Conservation (phyloP, 2,797 vertebrate species). For the Enteromius afrohamiltoni region DNA sequence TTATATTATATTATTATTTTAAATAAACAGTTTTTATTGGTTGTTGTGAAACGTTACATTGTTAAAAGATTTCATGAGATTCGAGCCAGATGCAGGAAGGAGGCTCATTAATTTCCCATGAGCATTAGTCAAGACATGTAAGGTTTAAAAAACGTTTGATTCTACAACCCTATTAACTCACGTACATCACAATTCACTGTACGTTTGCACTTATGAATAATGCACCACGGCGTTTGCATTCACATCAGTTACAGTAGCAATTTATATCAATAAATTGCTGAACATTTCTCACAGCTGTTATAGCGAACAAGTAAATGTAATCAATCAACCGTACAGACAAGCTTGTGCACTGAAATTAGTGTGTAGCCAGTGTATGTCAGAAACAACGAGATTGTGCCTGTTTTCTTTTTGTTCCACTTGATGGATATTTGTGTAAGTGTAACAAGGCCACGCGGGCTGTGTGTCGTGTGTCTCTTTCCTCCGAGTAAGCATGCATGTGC, state of each 20-base stretch:
- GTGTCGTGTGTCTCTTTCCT: slow-evolving; percentile 15
- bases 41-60: neutral
- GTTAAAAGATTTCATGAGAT: neutral
- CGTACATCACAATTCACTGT: neutral
- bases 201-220: slow-evolving; percentile 12
- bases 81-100: neutral
- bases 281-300: slow-evolving; percentile 27
- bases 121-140: neutral
- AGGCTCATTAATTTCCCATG: neutral
- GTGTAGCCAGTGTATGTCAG: neutral
- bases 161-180: slow-evolving; percentile 13
- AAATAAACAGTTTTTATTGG: neutral
- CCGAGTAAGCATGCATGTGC: slow-evolving; percentile 10
- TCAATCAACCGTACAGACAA: slow-evolving; percentile 18
- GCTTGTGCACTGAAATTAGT: slow-evolving; percentile 17
- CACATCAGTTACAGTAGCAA: slow-evolving; percentile 28
- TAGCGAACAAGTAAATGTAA: slow-evolving; percentile 3
- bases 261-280: slow-evolving; percentile 29
- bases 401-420: slow-evolving; percentile 31
- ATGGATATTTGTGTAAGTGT: slow-evolving; percentile 34
- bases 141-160: neutral
- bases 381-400: neutral
- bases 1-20: neutral
- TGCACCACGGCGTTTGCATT: neutral
- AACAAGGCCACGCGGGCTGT: neutral